Base-by-base conservation (phyloP, 2,797 vertebrate genomes). In the Sebastes minor region DNA sequence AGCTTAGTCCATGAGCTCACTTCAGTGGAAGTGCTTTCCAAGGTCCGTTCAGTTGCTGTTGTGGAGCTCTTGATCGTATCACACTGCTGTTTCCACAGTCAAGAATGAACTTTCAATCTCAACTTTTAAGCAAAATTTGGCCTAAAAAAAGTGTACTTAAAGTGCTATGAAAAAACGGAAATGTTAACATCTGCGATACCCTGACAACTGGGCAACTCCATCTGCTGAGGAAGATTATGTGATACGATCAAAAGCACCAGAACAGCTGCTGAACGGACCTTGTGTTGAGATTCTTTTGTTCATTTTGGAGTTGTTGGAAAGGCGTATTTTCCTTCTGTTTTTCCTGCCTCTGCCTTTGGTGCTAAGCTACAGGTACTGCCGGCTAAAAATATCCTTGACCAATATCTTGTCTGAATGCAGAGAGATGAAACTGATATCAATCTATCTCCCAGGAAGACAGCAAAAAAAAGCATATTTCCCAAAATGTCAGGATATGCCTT, bases 401-500 rank as follows among this genome's bases (percentile, higher is more conserved):
- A 80, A 71, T 52, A 69, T 69, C 28, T 76, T 69, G 46, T 70
- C 46, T 80, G 71, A 76, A 81, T 53, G 63, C 68, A 61, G 61
- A 74, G 57, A 82, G 72, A 86, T 82, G 16, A 89, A 85, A 79
- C 60, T 7, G 49, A 86, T 85, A 82, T 74, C 61, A 75, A 57
- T 80, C 72, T 52, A 53, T 38, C 71, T 83, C 62, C 59, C 27
- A 28, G 20, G 63, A 71, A 77, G 65, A 71, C 9, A 49, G 66
- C 0, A 63, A n/a, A 55, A n/a, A 65, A 74, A 74, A 81, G 20
- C 61, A 78, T 57, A 32, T 67, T 81, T 85, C 75, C n/a, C 59
- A 56, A 90, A 88, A 88, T 86, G 85, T 83, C 78, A 85, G 74
- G 82, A 55, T 63, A 69, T 78, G 71, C 53, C 46, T 89, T 76